A percentile compares a stretch with the other conserved stretches of the same genome.
These are phyloP conservation scores for Tetrax tetrax DNA, from an alignment of 2,113 vertebrate genomes.

Conservation along the genomic window DNA sequence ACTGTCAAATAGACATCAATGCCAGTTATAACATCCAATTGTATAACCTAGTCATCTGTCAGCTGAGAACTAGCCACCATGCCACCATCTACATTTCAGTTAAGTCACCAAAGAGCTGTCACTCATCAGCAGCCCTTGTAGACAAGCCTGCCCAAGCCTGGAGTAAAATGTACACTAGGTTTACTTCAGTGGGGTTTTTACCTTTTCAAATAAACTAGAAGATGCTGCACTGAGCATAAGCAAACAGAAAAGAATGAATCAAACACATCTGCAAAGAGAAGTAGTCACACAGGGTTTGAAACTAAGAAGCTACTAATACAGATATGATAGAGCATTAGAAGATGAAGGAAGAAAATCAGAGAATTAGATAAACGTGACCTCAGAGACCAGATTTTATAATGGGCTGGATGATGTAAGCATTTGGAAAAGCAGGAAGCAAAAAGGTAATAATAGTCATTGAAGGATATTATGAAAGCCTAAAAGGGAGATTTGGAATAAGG, in stretches of 20 bases:
- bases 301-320: not conserved
- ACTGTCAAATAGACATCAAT: not conserved
- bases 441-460: not conserved
- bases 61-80: not conserved
- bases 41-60: not conserved
- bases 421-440: not conserved
- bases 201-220: not conserved
- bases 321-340: not conserved
- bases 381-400: not conserved
- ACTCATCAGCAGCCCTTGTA: not conserved
- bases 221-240: not conserved
- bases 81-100: not conserved
- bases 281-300: not conserved
- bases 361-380: not conserved
- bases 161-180: not conserved
- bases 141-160: not conserved
- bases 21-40: not conserved
- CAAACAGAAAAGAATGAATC: not conserved
- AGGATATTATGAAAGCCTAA: not conserved
- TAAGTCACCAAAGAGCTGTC: not conserved
- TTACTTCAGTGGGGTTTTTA: not conserved
- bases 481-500: not conserved
- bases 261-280: not conserved
- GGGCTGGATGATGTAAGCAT: not conserved
- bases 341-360: not conserved